These are phyloP conservation scores for Micrasema longulum DNA, from an alignment of 1,140 invertebrate species.

Conservation along the genomic window DNA sequence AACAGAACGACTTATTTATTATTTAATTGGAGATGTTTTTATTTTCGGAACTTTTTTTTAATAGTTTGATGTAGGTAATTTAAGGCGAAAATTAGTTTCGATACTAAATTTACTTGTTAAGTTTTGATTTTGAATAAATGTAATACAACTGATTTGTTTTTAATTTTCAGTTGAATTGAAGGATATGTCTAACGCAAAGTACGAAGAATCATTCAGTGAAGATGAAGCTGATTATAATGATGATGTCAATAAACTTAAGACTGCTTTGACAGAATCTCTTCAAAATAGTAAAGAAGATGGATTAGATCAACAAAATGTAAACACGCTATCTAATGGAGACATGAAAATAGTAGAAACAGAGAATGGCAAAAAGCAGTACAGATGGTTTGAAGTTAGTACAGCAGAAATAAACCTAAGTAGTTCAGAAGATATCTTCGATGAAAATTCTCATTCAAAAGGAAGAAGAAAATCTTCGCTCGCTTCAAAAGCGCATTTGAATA, in stretches of 20 bases:
- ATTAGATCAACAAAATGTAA: conserved; percentile 1
- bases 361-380: conserved; percentile 15
- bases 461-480: neutral
- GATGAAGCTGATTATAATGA: conserved; percentile 49
- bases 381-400: conserved; percentile 47
- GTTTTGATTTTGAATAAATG: no score
- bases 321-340: conserved; percentile 19
- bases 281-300: conserved; percentile 14
- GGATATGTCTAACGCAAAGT: conserved; percentile 27
- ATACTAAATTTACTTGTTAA: no score
- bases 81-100: no score
- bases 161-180: conserved; percentile 49
- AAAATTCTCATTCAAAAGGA: neutral
- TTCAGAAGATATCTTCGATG: conserved; percentile 48
- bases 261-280: conserved; percentile 25
- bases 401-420: conserved; percentile 49
- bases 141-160: no score
- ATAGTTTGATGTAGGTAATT: no score
- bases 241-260: conserved; percentile 8
- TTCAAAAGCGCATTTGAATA: neutral
- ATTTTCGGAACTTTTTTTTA: neutral
- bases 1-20: neutral
- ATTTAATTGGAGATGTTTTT: neutral
- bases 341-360: neutral
- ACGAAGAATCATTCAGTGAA: conserved; percentile 44